A percentile compares a stretch with the other conserved stretches of the same genome.
Conservation (phyloP, 2,888 invertebrate species). For the Bedellia somnulentella region DNA sequence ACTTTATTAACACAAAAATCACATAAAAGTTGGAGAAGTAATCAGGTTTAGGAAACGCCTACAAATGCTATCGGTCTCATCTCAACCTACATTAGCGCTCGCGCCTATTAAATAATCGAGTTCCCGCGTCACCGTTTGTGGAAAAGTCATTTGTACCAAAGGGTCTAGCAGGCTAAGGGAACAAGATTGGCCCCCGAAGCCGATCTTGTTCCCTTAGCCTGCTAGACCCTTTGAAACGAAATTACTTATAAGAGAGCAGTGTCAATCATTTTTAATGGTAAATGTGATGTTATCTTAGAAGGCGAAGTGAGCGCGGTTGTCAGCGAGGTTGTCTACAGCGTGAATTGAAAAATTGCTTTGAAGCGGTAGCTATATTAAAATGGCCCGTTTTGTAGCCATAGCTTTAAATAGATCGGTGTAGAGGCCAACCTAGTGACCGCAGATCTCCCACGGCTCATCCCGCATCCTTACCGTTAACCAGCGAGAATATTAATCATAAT, state of each 20-base stretch:
- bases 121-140: constrained; percentile 30
- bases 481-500: constrained; percentile 47
- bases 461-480: constrained; percentile 9
- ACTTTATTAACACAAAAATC: too few species aligned
- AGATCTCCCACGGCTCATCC: too few species aligned
- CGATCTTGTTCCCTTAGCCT: too few species aligned
- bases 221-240: constrained; percentile 58
- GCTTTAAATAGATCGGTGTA: too few species aligned
- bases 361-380: constrained; percentile 32
- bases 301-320: constrained; percentile 48
- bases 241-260: constrained; percentile 54
- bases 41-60: too few species aligned
- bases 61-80: neutral
- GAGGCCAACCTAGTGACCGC: too few species aligned
- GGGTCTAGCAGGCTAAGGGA: too few species aligned
- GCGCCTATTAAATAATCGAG: constrained; percentile 18
- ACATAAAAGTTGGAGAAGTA: too few species aligned
- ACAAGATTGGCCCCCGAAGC: too few species aligned
- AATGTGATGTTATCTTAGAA: constrained; percentile 38
- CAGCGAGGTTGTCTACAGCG: constrained; percentile 33
- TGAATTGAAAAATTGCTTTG: constrained; percentile 40
- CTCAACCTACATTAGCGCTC: neutral
- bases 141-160: too few species aligned
- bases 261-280: constrained; percentile 58
- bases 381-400: constrained; percentile 20